Base-by-base conservation (phyloP, 1,140 invertebrate genomes). In the Antheraea mylitta region DNA sequence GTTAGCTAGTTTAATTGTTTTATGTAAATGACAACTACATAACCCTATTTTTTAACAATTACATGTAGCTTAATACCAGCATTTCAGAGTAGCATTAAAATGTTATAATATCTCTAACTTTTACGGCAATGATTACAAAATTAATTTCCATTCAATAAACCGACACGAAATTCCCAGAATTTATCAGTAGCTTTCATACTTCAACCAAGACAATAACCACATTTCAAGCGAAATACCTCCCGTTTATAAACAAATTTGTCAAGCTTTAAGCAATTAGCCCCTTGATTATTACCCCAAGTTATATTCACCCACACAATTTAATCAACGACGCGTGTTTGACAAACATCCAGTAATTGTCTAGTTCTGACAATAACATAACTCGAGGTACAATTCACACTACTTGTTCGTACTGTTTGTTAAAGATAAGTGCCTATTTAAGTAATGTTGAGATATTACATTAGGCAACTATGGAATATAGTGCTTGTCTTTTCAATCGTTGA, bases 401-500 rank as follows among this genome's bases (percentile, higher is more conserved):
- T 22, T 61, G 22, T 30, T 16, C 19, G 22, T 61, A 61, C 11
- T 53, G 16, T 53, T 53, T 16, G 16, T 53, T 53, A 53, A 16
- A 53, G 45, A 53, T 53, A 53, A 6, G 16, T 13, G 6, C 45
- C 45, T 6, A 13, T 53, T 10, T 53, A n/a, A 53, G 9, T 53
- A 13, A 53, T 53, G 45, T 53, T 13, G 11, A n/a, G 16, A 53
- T 16, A 53, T 53, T 53, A 53, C 16, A 53, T 30, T 11, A 19
- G 7, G 0, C 18, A 22, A 22, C 7, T 30, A 22, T 61, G 10
- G 19, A 11, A 9, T 22, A 61, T 45, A 10, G 7, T 66, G 4
- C 37, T 67, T 62, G 18, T 68, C 59, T 30, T 75, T n/a, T 10
- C 59, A 63, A 9, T 71, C 18, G 64, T 74, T 67, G 18, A 78